Evolutionary conservation across 2,888 invertebrate species (phyloP).

Genomic region (Copidosoma aretas): DNA sequence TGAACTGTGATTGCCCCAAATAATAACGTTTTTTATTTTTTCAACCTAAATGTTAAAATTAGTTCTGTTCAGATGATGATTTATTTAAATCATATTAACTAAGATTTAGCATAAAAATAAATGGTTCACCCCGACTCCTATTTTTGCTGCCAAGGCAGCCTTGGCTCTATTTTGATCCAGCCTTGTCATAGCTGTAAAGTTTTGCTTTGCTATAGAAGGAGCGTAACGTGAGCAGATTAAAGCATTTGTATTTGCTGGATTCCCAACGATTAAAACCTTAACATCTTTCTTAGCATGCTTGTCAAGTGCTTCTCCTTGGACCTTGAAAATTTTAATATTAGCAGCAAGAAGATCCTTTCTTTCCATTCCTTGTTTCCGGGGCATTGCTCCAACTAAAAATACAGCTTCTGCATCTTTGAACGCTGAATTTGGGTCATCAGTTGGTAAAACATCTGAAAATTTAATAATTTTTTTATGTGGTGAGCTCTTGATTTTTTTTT

Average conservation of each 20-base stretch:
- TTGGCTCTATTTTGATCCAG: slow-evolving; percentile 97
- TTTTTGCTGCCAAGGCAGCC: slow-evolving; percentile 81
- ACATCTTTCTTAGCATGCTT: slow-evolving; percentile 89
- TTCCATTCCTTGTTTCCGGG: slow-evolving; percentile 97
- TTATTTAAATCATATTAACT: neutral
- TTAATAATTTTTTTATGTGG: neutral
- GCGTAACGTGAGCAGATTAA: slow-evolving; percentile 94
- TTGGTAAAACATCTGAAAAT: slow-evolving; percentile 76
- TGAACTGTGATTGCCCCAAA: slow-evolving; percentile 99
- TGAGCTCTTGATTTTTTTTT: neutral
- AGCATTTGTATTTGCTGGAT: slow-evolving; percentile 99
- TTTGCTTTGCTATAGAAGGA: slow-evolving; percentile 92
- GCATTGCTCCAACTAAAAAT: slow-evolving; percentile 98
- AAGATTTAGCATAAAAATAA: slow-evolving; percentile 7
- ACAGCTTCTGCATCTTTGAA: slow-evolving; percentile 96
- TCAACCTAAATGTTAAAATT: slow-evolving; percentile 64
- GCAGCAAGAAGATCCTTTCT: slow-evolving; percentile 96
- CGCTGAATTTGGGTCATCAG: slow-evolving; percentile 87
- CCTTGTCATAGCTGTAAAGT: slow-evolving; percentile 97
- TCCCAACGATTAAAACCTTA: slow-evolving; percentile 96
- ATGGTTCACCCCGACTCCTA: slow-evolving; percentile 63
- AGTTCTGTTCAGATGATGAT: too few species aligned
- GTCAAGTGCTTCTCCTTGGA: slow-evolving; percentile 93
- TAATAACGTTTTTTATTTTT: slow-evolving; percentile 87
- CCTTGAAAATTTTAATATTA: slow-evolving; percentile 98